Base-by-base conservation (phyloP, 2,113 vertebrate species). In the Tetrax tetrax region DNA sequence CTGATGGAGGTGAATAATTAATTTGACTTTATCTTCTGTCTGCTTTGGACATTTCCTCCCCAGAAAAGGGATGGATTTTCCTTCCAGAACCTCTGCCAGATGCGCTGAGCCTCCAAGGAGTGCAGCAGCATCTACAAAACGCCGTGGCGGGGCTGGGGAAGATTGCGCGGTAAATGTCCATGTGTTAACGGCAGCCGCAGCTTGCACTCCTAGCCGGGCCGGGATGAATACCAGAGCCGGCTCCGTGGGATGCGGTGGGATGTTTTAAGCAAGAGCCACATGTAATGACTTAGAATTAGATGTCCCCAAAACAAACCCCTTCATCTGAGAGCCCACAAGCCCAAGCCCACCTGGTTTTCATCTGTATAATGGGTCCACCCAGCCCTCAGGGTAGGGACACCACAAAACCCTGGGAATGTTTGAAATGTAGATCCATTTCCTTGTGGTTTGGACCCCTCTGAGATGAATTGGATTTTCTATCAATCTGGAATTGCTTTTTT, bases 1-100 rank as follows among this genome's bases (percentile, higher is more conserved):
- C 79, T 76, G 65, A 66, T 22, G 41, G 15, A 41, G 61, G 78
- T 88, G 80, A 93, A 93, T 92, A 93, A 95, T 96, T 96, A 15
- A 88, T 93, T 3, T 21, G 45, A 12, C 20, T 54, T 61, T 54
- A 74, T 87, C 63, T 80, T 61, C 53, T 77, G 3, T 72, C 37
- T 2, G 0, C 78, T 77, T 47, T 0, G 75, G 95, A 76, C 37
- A 9, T 41, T 33, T 71, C 65, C 75, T 91, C 48, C 29, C n/a
- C 14, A 7, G 61, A 29, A 94, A 70, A 69, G 70, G 57, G 38
- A 8, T 16, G 74, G 65, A 7, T 89, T 85, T 69, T 68, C 56
- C 69, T 66, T 56, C 83, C 64, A 8, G 74, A 63, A 37, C 21
- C 74, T 29, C 74, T 75, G 82, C 43, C 43, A 33, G 66, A 33